Base-by-base conservation (phyloP, 35 echinoderm and acorn worm species). In the Strongylocentrotus purpuratus region DNA sequence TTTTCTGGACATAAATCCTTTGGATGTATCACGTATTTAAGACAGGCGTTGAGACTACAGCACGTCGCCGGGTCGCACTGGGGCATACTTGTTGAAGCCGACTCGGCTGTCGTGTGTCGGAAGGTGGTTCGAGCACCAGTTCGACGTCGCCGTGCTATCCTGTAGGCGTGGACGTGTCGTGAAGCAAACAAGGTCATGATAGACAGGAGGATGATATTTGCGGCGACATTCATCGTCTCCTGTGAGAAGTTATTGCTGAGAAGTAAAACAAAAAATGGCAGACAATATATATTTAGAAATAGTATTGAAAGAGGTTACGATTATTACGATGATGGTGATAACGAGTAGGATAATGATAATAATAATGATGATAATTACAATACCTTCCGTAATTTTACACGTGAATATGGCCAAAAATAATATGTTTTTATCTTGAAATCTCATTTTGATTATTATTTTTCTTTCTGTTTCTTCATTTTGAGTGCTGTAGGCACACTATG, bases 121-220 rank as follows among this genome's bases (percentile, higher is more conserved):
- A 33, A 46, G 45, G 32, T 89, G 32, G 87, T 89, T 89, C 87
- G 87, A 45, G 14, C 87, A 10, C 87, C 87, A 11, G 33, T 89
- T 89, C 87, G 87, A 89, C 87, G 87, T 89, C 87, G 32, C 7
- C 87, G 87, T 89, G 87, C 87, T 89, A 89, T 89, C 45, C 87
- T 89, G 33, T 89, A 89, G 32, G 33, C 87, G 87, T 89, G 87
- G 87, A 89, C 87, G 2, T 89, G 87, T 46, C 87, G 4, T 25
- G 87, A 89, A 28, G 87, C 87, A 89, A 89, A 22, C 33, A 89
- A 46, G 87, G 87, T 89, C 33, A 89, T 31, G 33, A 89, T 33
- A 46, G 87, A 33, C 12, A 89, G 87, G 11, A 89, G 87, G 45
- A 89, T 33, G 87, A 89, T 45, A 89, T 89, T 89, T 46, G 87